Conservation (phyloP, 2,888 invertebrate genomes). For the Psylliodes chrysocephalus region DNA sequence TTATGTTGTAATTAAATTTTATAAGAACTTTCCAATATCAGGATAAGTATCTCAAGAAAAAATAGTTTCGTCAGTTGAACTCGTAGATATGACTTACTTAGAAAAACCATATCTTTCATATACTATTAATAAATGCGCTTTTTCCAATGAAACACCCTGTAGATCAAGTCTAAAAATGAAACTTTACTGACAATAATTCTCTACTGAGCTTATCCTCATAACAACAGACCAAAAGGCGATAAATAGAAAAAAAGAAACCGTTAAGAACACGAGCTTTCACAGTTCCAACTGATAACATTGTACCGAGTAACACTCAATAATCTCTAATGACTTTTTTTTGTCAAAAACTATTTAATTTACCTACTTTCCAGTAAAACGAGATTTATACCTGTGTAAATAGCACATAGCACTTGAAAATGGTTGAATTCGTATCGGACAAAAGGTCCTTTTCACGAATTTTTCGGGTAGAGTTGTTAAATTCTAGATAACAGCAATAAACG, state of each 20-base stretch:
- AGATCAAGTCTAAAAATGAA: no score
- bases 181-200: no score
- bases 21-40: no score
- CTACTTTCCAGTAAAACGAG: conserved; percentile 1
- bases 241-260: not conserved
- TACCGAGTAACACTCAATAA: not conserved
- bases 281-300: conserved; percentile 11
- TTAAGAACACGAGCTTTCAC: conserved; percentile 9
- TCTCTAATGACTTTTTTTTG: not conserved
- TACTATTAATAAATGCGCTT: no score
- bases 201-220: no score
- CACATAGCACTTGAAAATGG: conserved; percentile 18
- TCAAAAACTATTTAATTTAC: conserved; percentile 15
- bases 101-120: no score
- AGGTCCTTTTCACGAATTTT: conserved; percentile 16
- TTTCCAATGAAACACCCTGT: no score
- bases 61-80: no score
- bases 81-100: no score
- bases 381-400: conserved; percentile 11
- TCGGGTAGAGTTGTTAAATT: conserved; percentile 22
- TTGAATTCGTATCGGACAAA: not conserved
- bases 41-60: no score
- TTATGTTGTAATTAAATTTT: no score
- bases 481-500: conserved; percentile 21
- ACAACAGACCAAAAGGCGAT: no score